Conservation (phyloP, 2,888 invertebrate species). For the Agonopterix subpropinquella region DNA sequence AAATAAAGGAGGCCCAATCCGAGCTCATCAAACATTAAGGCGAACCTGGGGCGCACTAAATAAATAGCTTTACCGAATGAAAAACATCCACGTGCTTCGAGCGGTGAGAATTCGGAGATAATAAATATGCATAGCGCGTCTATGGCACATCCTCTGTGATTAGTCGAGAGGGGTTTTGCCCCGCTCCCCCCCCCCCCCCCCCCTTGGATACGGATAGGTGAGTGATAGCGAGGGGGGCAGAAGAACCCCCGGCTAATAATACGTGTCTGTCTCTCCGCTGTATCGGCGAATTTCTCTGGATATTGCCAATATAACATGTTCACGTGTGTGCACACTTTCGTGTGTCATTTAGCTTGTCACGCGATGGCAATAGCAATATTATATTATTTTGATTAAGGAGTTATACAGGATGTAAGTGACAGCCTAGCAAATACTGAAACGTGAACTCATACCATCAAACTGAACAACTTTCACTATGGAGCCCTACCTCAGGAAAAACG, state of each 20-base stretch:
- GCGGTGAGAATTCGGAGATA: slow-evolving; percentile 66
- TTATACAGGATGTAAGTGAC: too few species aligned
- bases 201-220: slow-evolving; percentile 67
- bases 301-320: slow-evolving; percentile 69
- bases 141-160: slow-evolving; percentile 72
- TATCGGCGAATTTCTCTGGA: slow-evolving; percentile 66
- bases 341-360: slow-evolving; percentile 44
- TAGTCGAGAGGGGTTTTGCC: slow-evolving; percentile 53
- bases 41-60: slow-evolving; percentile 58
- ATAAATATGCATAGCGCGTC: slow-evolving; percentile 76
- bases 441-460: too few species aligned
- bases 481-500: too few species aligned
- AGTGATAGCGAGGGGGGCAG: slow-evolving; percentile 67
- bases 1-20: slow-evolving; percentile 62
- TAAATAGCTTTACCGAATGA: slow-evolving; percentile 68
- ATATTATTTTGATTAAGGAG: too few species aligned
- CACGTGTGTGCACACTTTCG: slow-evolving; percentile 60
- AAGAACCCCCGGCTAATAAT: slow-evolving; percentile 69
- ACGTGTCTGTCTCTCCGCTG: slow-evolving; percentile 56
- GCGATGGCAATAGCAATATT: slow-evolving; percentile 14
- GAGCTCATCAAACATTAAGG: slow-evolving; percentile 69
- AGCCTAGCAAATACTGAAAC: too few species aligned
- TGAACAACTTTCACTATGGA: too few species aligned
- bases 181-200: slow-evolving; percentile 35
- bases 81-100: slow-evolving; percentile 63